phyloP scores from a whole-genome alignment of 2,113 vertebrate species.

The Alligator sinensis region DNA sequence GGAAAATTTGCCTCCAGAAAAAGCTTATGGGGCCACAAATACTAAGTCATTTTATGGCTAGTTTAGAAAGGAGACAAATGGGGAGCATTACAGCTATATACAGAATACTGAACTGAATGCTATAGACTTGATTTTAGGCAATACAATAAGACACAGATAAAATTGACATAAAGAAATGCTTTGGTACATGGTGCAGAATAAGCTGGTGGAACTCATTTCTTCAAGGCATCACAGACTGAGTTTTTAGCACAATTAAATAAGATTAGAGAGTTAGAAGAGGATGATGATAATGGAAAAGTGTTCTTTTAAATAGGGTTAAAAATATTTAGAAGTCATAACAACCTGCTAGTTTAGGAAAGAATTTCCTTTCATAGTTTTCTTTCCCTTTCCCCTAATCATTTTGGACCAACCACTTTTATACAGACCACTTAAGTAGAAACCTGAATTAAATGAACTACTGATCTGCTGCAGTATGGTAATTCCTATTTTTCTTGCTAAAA shows the following conservation, averaged over 20 bases:
- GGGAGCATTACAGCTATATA: neutral
- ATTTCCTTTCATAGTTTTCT: neutral
- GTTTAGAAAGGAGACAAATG: neutral
- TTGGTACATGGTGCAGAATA: neutral
- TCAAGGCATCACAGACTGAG: neutral
- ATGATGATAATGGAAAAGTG: neutral
- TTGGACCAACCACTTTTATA: neutral
- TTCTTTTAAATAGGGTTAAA: neutral
- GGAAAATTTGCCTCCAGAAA: neutral
- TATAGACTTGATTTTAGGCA: neutral
- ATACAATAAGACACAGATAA: conserved; percentile 14
- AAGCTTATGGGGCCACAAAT: neutral
- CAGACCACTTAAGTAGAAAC: neutral
- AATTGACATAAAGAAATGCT: neutral
- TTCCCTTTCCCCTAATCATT: neutral
- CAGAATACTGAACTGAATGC: neutral
- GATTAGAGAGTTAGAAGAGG: neutral
- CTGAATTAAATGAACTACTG: neutral
- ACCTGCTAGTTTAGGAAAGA: neutral
- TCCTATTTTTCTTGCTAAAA: neutral
- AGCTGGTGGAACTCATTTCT: neutral
- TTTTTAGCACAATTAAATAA: neutral
- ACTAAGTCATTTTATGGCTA: neutral
- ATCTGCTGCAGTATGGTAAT: neutral
- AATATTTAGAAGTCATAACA: neutral